phyloP scores from a whole-genome alignment of 2,113 vertebrate genomes.

The Pteropus alecto region DNA sequence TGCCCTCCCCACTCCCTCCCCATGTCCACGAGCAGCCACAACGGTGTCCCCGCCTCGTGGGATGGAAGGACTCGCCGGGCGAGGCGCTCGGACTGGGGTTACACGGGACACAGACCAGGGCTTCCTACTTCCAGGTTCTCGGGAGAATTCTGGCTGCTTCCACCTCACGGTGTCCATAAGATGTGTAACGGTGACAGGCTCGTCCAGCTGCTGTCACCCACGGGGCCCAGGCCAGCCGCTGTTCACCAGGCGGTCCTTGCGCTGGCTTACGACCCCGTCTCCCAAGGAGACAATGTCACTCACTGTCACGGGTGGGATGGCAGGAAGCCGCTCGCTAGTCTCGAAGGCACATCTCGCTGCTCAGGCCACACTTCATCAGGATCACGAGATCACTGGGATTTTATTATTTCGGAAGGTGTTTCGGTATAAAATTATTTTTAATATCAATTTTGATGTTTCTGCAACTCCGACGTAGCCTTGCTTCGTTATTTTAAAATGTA shows the following conservation, averaged over 20 bases:
- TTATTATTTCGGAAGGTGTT: neutral
- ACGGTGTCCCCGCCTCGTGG: fast-evolving
- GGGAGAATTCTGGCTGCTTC: fast-evolving
- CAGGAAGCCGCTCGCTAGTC: fast-evolving
- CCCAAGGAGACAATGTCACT: neutral
- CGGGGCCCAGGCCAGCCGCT: fast-evolving
- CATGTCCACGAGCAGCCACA: fast-evolving
- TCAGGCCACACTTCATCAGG: fast-evolving
- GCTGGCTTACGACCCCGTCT: fast-evolving
- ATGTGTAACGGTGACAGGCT: fast-evolving
- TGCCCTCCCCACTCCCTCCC: too few relatives aligned
- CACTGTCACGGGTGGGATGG: neutral
- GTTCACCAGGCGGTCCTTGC: fast-evolving
- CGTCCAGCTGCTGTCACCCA: too few relatives aligned
- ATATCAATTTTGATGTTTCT: neutral
- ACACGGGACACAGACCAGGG: fast-evolving
- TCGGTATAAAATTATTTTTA: neutral
- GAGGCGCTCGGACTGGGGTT: fast-evolving
- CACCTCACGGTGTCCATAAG: fast-evolving
- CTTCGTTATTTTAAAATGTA: neutral
- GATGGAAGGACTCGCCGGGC: fast-evolving
- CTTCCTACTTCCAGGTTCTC: fast-evolving
- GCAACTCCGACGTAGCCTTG: neutral
- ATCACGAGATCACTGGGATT: fast-evolving
- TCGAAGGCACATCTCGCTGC: fast-evolving